These are phyloP conservation scores for Metopolophium dirhodum DNA, from an alignment of 1,140 invertebrate species.

Conservation along the genomic window DNA sequence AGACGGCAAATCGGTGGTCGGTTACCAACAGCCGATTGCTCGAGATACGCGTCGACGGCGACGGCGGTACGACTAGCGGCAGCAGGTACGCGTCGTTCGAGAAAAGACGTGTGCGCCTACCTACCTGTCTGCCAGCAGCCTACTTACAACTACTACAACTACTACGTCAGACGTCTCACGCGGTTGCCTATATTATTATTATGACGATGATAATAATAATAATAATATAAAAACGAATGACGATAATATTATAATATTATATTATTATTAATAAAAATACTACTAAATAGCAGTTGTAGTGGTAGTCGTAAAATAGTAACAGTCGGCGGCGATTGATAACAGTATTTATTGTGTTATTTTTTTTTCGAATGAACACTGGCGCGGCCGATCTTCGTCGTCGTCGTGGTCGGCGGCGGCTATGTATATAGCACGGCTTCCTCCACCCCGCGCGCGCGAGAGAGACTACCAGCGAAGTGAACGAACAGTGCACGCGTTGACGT, in stretches of 20 bases:
- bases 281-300: not conserved
- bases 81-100: not conserved
- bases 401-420: too few species aligned
- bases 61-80: not conserved
- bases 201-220: not conserved
- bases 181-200: not conserved
- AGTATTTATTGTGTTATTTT: not conserved
- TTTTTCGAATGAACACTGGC: not conserved
- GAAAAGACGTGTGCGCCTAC: conserved; percentile 9
- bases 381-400: too few species aligned
- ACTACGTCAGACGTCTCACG: not conserved
- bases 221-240: not conserved
- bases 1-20: not conserved
- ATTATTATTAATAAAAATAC: not conserved
- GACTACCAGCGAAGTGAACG: not conserved
- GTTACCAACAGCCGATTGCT: not conserved
- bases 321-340: conserved; percentile 1
- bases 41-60: not conserved
- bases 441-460: not conserved
- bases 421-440: not conserved
- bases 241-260: not conserved
- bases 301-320: not conserved
- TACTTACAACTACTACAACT: not conserved
- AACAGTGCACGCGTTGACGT: conserved; percentile 38
- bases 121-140: not conserved